Percentiles rank a stretch among this genome's conserved stretches.
Evolutionary conservation across 2,888 invertebrate genomes (phyloP).

Genomic region (Ptilodon capucinus): DNA sequence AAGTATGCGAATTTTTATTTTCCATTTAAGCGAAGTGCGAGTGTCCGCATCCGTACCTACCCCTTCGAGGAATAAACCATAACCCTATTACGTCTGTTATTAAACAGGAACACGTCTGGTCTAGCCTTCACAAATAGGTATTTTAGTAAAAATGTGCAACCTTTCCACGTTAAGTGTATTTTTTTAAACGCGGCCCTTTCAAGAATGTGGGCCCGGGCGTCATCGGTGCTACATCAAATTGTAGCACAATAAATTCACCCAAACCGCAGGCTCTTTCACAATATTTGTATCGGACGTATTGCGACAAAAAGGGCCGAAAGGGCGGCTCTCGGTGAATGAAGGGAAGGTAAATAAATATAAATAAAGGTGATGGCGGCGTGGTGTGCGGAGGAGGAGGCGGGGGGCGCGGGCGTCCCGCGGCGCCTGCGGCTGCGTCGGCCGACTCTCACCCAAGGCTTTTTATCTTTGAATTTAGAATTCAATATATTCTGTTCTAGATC

Average conservation of each 20-base stretch:
- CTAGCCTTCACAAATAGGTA: not conserved
- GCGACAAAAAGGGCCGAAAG: conserved; percentile 81
- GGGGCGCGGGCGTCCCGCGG: conserved; percentile 56
- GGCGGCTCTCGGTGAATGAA: conserved; percentile 81
- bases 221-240: conserved; percentile 67
- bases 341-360: conserved; percentile 83
- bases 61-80: no score
- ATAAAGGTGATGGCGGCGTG: conserved; percentile 71
- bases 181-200: conserved; percentile 20
- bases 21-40: no score
- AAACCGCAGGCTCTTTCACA: conserved; percentile 80
- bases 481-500: conserved; percentile 13
- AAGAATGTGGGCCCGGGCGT: conserved; percentile 54
- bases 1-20: no score
- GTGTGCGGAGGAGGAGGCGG: conserved; percentile 40
- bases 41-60: no score
- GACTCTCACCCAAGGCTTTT: conserved; percentile 24
- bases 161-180: conserved; percentile 9
- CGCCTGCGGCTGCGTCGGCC: conserved; percentile 41
- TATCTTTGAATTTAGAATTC: conserved; percentile 16
- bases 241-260: conserved; percentile 78
- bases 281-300: conserved; percentile 79
- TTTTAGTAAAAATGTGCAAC: not conserved
- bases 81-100: no score
- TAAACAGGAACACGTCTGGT: not conserved